Percentiles rank a stretch among this genome's conserved stretches.
Conservation (phyloP, 2,113 vertebrate genomes). For the Sialia sialis region DNA sequence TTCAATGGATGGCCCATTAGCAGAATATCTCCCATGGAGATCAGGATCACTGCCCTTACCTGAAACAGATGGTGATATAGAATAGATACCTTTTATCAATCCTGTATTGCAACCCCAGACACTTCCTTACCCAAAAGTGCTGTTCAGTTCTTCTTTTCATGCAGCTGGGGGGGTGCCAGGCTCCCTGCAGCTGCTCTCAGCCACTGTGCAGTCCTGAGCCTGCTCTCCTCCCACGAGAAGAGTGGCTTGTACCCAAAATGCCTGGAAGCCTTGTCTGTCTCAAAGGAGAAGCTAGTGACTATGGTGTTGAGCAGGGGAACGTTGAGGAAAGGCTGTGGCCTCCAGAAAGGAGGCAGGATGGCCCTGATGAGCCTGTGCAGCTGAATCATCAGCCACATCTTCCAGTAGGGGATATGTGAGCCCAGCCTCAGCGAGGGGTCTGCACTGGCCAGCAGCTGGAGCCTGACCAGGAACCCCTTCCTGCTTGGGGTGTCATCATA, state of each 20-base stretch:
- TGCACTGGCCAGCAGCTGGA: neutral
- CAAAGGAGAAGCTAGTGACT: neutral
- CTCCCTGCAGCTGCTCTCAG: neutral
- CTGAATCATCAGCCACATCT: conserved; percentile 25
- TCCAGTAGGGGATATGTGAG: conserved; percentile 46
- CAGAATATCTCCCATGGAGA: too few relatives aligned
- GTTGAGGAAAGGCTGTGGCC: neutral
- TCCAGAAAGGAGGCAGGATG: conserved; percentile 26
- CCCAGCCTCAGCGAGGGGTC: neutral
- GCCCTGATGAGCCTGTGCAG: neutral
- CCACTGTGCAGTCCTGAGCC: conserved; percentile 17
- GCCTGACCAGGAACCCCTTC: neutral
- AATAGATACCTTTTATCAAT: too few relatives aligned
- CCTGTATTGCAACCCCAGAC: too few relatives aligned
- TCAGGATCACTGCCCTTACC: too few relatives aligned
- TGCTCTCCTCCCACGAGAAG: conserved; percentile 40
- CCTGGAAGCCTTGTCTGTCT: conserved; percentile 55
- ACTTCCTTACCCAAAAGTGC: neutral
- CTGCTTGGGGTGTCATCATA: conserved; percentile 5
- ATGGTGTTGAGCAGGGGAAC: neutral
- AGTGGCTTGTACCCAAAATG: conserved; percentile 43
- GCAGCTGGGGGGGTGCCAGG: neutral
- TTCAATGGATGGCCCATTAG: too few relatives aligned
- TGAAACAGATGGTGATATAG: too few relatives aligned
- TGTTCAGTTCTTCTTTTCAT: neutral